Evolutionary conservation across 2,888 invertebrate genomes (phyloP), one percentile per base, ranked within the genome.

Genomic region (Thelaira solivaga): DNA sequence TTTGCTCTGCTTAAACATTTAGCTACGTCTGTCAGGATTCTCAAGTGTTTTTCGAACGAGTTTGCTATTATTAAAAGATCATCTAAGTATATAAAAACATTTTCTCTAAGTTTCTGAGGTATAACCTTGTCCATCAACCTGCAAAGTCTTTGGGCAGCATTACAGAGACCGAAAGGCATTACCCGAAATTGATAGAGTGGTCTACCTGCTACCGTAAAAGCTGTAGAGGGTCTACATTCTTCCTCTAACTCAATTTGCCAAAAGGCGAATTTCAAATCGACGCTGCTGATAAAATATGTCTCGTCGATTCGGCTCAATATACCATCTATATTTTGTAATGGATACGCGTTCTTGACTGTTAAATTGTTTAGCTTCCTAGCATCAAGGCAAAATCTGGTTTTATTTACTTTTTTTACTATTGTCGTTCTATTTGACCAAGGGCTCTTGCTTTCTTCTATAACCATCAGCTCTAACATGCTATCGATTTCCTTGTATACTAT

Each of bases 371-470:
- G 62, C 29, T 82, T 81, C 5, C 85, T 34, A 10, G 81, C 83
- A 34, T 85, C 84, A 0, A 86, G 62, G 29, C 84, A 84, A 8
- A 85, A 82, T 0, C 83, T 34, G n/a, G 80, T 82, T 2, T 69
- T 80, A 0, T 81, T 82, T 11, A 80, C 75, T 57, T 85, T 85
- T n/a, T 68, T 67, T 0, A 83, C 82, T 41, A 85, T 78, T 0
- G 84, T 81, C 1, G 83, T 81, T 1, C 85, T 83, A 4, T 82
- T 84, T 7, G 81, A 80, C 85, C 85, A 85, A 1, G 81, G 74
- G 29, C 31, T 31, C 3, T 31, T 11, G 8, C 31, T 84, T 85
- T 1, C 81, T 39, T 85, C 85, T 1, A 87, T 82, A 0, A 87
- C 81, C 2, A 80, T 83, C 1, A 81, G 45, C 2, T 47, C 61